A percentile compares a stretch with the other conserved stretches of the same genome.
These are phyloP conservation scores for Chromis chromis DNA, from an alignment of 2,797 vertebrate species.

Conservation along the genomic window DNA sequence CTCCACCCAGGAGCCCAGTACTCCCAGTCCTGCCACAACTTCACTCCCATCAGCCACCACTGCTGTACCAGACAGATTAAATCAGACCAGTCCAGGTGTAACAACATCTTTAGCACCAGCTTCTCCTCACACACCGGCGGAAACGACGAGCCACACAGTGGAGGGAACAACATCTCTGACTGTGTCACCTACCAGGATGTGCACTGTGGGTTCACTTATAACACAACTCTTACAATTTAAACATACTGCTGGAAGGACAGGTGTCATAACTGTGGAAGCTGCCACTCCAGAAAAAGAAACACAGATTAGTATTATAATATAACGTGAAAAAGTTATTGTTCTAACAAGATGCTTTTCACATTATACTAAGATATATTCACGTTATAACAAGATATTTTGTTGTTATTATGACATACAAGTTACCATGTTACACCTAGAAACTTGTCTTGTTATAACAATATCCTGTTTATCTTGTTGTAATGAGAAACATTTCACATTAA, in stretches of 20 bases:
- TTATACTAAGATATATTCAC: too few species aligned
- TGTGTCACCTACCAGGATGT: constrained; percentile 71
- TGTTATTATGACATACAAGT: too few species aligned
- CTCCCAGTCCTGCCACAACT: not conserved
- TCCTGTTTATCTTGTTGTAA: too few species aligned
- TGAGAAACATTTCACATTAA: too few species aligned
- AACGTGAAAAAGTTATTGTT: too few species aligned
- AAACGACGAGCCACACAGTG: constrained; percentile 31
- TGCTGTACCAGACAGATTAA: constrained; percentile 1
- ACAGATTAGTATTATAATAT: too few species aligned
- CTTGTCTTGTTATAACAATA: too few species aligned
- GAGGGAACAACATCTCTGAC: constrained; percentile 46
- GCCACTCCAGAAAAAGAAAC: too few species aligned
- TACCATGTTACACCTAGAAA: too few species aligned
- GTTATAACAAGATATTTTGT: too few species aligned
- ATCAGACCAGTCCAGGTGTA: constrained; percentile 27
- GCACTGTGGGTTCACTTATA: constrained; percentile 75
- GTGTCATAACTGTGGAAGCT: too few species aligned
- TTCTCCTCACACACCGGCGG: constrained; percentile 13
- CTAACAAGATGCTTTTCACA: too few species aligned
- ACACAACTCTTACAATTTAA: not conserved
- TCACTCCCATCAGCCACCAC: constrained; percentile 21
- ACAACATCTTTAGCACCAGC: constrained; percentile 11
- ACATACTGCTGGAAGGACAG: not conserved
- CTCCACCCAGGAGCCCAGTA: constrained; percentile 30